Evolutionary conservation across 1,140 invertebrate genomes (phyloP).

Genomic region (Eciton burchellii): DNA sequence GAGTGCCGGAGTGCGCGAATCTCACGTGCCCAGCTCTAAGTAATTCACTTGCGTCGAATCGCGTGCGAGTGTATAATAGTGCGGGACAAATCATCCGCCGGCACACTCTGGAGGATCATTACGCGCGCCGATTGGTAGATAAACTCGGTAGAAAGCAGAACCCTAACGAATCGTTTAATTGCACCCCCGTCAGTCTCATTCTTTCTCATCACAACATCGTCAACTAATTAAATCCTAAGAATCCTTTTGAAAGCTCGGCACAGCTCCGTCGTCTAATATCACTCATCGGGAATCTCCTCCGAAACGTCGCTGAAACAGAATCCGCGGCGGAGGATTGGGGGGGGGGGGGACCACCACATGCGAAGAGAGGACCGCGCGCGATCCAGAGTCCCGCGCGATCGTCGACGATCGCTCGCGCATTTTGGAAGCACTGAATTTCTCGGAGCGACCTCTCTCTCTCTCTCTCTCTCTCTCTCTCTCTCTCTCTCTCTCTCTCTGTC

Average conservation of each 20-base stretch:
- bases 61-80: slow-evolving; percentile 4
- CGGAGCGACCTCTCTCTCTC: slow-evolving; percentile 29
- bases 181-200: slow-evolving; percentile 56
- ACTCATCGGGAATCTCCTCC: slow-evolving; percentile 21
- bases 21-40: slow-evolving; percentile 43
- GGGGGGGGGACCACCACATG: no score
- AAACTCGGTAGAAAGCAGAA: slow-evolving; percentile 17
- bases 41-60: slow-evolving; percentile 28
- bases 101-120: slow-evolving; percentile 8
- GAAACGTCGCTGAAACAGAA: slow-evolving; percentile 24
- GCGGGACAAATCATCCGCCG: slow-evolving; percentile 26
- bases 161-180: slow-evolving; percentile 35
- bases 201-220: slow-evolving; percentile 47
- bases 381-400: slow-evolving; percentile 22
- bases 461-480: slow-evolving; percentile 3
- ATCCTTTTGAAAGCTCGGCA: slow-evolving; percentile 29
- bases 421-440: slow-evolving; percentile 55
- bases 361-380: slow-evolving; percentile 38
- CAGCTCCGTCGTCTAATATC: slow-evolving; percentile 49
- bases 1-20: slow-evolving; percentile 21
- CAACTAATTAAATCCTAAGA: slow-evolving; percentile 51
- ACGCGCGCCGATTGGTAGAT: slow-evolving; percentile 27
- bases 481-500: no score
- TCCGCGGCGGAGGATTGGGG: background rate
- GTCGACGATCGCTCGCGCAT: slow-evolving; percentile 11